Evolutionary conservation across 1,140 invertebrate genomes (phyloP).

Genomic region (Drosophila repleta): DNA sequence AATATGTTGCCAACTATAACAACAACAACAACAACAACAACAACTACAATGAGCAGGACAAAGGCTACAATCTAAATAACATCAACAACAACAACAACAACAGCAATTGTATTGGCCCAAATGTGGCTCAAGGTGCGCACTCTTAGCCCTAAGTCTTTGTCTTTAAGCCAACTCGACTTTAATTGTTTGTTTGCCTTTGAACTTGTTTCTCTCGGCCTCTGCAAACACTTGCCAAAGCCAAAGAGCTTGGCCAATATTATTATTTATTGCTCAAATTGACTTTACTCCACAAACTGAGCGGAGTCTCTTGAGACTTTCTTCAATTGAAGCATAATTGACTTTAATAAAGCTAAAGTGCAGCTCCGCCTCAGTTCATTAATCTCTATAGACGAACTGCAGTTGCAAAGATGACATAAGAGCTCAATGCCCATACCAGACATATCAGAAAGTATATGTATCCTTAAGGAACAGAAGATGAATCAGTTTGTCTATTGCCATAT

Average conservation of each 20-base stretch:
- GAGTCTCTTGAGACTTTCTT: constrained; percentile 26
- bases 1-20: constrained; percentile 31
- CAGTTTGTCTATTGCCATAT: too few relatives aligned
- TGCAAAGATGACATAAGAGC: too few relatives aligned
- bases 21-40: constrained; percentile 62
- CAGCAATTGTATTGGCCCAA: constrained; percentile 29
- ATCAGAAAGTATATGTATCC: too few relatives aligned
- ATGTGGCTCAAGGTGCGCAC: constrained; percentile 63
- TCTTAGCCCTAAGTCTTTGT: constrained; percentile 23
- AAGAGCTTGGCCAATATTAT: constrained; percentile 37
- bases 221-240: constrained; percentile 27
- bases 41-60: constrained; percentile 29
- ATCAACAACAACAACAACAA: constrained; percentile 27
- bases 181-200: constrained; percentile 16
- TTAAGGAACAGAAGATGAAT: too few relatives aligned
- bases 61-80: constrained; percentile 34
- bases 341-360: constrained; percentile 10
- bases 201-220: constrained; percentile 5
- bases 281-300: constrained; percentile 2
- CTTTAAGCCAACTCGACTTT: constrained; percentile 21
- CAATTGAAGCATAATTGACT: constrained; percentile 59
- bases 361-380: too few relatives aligned
- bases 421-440: too few relatives aligned
- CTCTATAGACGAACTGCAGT: too few relatives aligned
- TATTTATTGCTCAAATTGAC: constrained; percentile 11